Evolutionary conservation across 2,888 invertebrate genomes (phyloP).

Genomic region (Creontiades dilutus): DNA sequence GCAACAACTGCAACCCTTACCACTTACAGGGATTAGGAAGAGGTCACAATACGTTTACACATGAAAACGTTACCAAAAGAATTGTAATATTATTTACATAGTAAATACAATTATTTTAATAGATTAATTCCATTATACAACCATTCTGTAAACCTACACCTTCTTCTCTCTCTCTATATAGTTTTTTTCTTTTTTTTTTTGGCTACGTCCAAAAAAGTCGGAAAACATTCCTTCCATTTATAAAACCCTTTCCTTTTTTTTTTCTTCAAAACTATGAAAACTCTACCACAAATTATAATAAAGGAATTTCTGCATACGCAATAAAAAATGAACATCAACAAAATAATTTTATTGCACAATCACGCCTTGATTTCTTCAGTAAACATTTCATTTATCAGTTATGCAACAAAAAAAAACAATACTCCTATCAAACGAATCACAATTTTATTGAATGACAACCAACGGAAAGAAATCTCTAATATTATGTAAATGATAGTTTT

Average conservation of each 20-base stretch:
- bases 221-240: not conserved
- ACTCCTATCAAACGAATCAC: not conserved
- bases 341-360: slow-evolving; percentile 69
- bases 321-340: slow-evolving; percentile 50
- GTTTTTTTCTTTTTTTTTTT: slow-evolving; percentile 36
- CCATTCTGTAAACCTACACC: slow-evolving; percentile 72
- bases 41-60: slow-evolving; percentile 74
- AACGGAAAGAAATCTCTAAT: not conserved
- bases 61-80: slow-evolving; percentile 72
- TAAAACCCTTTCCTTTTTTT: not conserved
- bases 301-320: slow-evolving; percentile 33
- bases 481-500: not conserved
- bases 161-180: not conserved
- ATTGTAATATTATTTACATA: slow-evolving; percentile 74
- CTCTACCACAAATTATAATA: slow-evolving; percentile 23
- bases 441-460: not conserved
- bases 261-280: not conserved
- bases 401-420: not conserved
- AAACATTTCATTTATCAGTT: not conserved
- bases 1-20: slow-evolving; percentile 73
- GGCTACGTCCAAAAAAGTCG: slow-evolving; percentile 62
- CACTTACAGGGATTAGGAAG: slow-evolving; percentile 74
- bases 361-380: slow-evolving; percentile 60
- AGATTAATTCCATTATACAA: slow-evolving; percentile 71
- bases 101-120: slow-evolving; percentile 75